Percentiles rank a stretch among this genome's conserved stretches.
Conservation (phyloP, 2,113 vertebrate species). For the Xiphophorus hellerii region DNA sequence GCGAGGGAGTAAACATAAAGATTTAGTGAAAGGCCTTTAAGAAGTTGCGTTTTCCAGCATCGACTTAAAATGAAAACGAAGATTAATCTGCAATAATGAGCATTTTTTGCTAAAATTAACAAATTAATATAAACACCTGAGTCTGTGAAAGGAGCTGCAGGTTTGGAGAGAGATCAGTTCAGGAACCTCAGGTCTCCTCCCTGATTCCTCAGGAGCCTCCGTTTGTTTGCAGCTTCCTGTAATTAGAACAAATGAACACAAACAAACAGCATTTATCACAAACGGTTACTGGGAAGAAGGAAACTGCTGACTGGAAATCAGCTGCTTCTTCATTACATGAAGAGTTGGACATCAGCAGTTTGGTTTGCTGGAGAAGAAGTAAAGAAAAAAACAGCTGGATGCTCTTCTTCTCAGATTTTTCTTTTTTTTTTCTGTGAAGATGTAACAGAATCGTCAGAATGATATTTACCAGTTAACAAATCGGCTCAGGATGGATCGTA, state of each 20-base stretch:
- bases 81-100: not conserved
- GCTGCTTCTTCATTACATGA: not conserved
- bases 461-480: no score
- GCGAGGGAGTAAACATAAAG: no score
- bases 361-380: not conserved
- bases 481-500: no score
- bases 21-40: not conserved
- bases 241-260: conserved; percentile 37
- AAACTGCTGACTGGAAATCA: not conserved
- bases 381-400: no score
- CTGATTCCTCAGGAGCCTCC: conserved; percentile 4
- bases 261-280: conserved; percentile 17
- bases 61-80: not conserved
- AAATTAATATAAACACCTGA: not conserved
- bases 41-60: no score
- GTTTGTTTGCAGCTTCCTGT: conserved; percentile 38
- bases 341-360: not conserved
- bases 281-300: not conserved
- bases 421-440: no score
- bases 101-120: not conserved
- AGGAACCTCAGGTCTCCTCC: not conserved
- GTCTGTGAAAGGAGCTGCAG: not conserved
- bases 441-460: no score
- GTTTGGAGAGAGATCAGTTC: not conserved
- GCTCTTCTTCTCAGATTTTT: no score